Percentiles rank a stretch among this genome's conserved stretches.
Evolutionary conservation across 1,140 invertebrate genomes (phyloP).

Genomic region (Battus philenor): DNA sequence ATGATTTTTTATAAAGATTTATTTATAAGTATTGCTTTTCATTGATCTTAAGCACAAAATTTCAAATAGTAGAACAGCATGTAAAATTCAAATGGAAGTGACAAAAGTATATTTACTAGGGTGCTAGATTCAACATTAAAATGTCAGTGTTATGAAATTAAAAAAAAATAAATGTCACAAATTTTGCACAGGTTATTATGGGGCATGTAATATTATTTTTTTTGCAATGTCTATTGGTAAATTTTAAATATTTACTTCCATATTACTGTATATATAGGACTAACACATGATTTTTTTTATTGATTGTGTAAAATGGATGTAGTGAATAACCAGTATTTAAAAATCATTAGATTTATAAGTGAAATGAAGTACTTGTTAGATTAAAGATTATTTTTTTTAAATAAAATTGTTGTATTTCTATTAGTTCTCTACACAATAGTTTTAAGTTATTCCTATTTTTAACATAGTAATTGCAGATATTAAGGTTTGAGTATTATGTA

Average conservation of each 20-base stretch:
- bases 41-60: slow-evolving; percentile 20
- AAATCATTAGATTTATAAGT: background rate
- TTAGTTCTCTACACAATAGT: too few species aligned
- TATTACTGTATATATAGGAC: background rate
- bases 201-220: too few species aligned
- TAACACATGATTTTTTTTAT: background rate
- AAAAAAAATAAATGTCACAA: background rate
- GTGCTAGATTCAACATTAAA: background rate
- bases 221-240: too few species aligned
- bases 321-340: background rate
- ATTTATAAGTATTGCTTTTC: background rate
- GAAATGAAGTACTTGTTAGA: background rate
- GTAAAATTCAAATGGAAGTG: background rate
- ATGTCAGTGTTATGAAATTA: background rate
- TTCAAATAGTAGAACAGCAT: slow-evolving; percentile 8
- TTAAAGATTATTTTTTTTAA: background rate
- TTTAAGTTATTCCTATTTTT: too few species aligned
- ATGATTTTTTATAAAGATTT: background rate
- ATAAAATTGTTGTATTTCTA: background rate
- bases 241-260: too few species aligned
- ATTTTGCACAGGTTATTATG: background rate
- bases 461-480: too few species aligned
- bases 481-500: background rate
- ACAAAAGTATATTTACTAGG: background rate
- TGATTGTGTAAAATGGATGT: too few species aligned